These are phyloP conservation scores for Lytechinus variegatus DNA, from an alignment of 35 echinoderm and acorn worm species.

Conservation along the genomic window DNA sequence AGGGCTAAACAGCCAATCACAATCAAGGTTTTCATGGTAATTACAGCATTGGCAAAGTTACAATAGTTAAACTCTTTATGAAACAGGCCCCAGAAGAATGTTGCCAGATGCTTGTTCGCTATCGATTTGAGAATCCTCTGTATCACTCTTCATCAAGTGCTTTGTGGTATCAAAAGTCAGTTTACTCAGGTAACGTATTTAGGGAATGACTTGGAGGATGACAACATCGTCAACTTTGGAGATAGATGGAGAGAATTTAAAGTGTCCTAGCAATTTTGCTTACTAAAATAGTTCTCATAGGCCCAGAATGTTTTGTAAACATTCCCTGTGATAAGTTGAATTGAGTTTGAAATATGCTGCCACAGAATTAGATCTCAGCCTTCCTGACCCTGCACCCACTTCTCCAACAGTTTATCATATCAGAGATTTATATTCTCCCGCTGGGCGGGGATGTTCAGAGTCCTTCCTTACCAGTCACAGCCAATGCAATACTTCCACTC, in stretches of 20 bases:
- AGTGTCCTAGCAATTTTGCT: neutral
- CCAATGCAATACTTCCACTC: neutral
- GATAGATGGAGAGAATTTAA: neutral
- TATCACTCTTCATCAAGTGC: too few relatives aligned
- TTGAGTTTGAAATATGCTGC: neutral
- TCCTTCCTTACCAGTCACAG: neutral
- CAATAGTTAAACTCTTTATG: too few relatives aligned
- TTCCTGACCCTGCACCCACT: neutral
- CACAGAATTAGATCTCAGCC: neutral
- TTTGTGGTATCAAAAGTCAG: too few relatives aligned
- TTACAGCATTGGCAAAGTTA: too few relatives aligned
- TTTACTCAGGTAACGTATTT: too few relatives aligned
- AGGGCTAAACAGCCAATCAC: too few relatives aligned
- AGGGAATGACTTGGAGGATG: too few relatives aligned
- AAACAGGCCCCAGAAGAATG: too few relatives aligned
- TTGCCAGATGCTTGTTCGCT: too few relatives aligned
- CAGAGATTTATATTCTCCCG: neutral
- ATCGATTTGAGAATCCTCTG: too few relatives aligned
- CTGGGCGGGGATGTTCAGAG: neutral
- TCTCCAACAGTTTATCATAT: neutral
- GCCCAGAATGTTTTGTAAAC: neutral
- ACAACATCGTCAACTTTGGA: neutral
- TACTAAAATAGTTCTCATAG: neutral
- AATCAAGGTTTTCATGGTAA: too few relatives aligned
- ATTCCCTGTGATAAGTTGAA: neutral